Evolutionary conservation across 2,888 invertebrate species (phyloP).

Genomic region (Eurytoma adleriae): DNA sequence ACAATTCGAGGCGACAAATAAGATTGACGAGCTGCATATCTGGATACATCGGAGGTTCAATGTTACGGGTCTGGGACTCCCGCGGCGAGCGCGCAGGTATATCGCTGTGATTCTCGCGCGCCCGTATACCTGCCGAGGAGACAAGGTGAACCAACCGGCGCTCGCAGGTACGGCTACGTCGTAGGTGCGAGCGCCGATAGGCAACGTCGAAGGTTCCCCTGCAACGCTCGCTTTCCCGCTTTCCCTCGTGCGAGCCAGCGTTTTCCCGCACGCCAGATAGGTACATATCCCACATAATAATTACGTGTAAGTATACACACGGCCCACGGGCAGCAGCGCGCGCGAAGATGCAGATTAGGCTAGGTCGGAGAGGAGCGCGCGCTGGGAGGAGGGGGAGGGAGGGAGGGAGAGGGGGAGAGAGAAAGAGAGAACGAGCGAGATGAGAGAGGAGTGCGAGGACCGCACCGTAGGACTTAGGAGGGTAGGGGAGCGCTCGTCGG

Average conservation of each 20-base stretch:
- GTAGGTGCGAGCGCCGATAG: no score
- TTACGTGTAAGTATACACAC: background rate
- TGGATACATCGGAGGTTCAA: no score
- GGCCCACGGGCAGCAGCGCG: background rate
- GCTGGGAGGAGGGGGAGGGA: slow-evolving; percentile 10
- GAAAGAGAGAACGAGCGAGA: background rate
- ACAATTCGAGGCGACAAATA: no score
- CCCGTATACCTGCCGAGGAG: no score
- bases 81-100: no score
- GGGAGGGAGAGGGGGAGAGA: background rate
- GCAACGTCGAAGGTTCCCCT: background rate
- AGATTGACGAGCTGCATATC: no score
- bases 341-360: slow-evolving; percentile 38
- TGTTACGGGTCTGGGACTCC: no score
- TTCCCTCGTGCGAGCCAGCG: slow-evolving; percentile 20
- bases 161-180: background rate
- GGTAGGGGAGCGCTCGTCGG: slow-evolving; percentile 15
- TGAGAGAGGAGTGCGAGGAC: slow-evolving; percentile 37
- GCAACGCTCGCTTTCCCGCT: slow-evolving; percentile 28
- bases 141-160: no score
- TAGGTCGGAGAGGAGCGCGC: slow-evolving; percentile 28
- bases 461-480: background rate
- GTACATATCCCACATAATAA: no score
- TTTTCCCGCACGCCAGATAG: no score
- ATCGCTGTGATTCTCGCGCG: no score